A percentile compares a stretch with the other conserved stretches of the same genome.
Conservation (phyloP, 2,113 vertebrate species). For the Ailuropoda melanoleuca region DNA sequence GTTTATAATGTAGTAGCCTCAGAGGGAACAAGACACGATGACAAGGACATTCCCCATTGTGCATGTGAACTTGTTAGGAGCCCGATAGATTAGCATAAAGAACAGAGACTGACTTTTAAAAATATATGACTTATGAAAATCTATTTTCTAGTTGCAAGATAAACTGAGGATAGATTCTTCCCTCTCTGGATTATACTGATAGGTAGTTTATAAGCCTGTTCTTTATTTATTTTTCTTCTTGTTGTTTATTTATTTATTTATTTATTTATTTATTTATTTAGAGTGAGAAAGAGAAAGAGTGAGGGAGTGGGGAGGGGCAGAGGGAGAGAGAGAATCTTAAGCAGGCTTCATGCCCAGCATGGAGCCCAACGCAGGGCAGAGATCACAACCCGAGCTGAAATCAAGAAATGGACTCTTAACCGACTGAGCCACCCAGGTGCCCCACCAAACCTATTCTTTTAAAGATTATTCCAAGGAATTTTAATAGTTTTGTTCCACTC, state of each 20-base stretch:
- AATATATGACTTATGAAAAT: slow-evolving; percentile 24
- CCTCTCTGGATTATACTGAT: background rate
- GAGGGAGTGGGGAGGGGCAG: background rate
- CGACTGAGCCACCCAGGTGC: background rate
- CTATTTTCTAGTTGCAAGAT: slow-evolving; percentile 35
- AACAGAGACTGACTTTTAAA: background rate
- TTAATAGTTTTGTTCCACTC: slow-evolving; percentile 41
- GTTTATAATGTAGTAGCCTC: background rate
- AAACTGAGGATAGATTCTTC: slow-evolving; percentile 29
- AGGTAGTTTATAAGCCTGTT: background rate
- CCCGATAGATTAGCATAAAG: background rate
- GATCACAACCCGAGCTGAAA: background rate
- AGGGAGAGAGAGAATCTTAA: background rate
- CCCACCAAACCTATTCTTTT: background rate
- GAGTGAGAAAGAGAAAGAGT: background rate
- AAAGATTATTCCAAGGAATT: slow-evolving; percentile 32
- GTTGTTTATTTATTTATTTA: too few relatives aligned
- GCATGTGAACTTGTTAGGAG: background rate
- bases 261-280: background rate
- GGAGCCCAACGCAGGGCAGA: background rate
- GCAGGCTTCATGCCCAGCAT: background rate
- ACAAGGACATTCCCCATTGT: background rate
- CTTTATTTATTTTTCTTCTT: background rate
- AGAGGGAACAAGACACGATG: background rate
- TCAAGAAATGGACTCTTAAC: background rate